Conservation (phyloP, 2,888 invertebrate genomes). For the Meliscaeva auricollis region DNA sequence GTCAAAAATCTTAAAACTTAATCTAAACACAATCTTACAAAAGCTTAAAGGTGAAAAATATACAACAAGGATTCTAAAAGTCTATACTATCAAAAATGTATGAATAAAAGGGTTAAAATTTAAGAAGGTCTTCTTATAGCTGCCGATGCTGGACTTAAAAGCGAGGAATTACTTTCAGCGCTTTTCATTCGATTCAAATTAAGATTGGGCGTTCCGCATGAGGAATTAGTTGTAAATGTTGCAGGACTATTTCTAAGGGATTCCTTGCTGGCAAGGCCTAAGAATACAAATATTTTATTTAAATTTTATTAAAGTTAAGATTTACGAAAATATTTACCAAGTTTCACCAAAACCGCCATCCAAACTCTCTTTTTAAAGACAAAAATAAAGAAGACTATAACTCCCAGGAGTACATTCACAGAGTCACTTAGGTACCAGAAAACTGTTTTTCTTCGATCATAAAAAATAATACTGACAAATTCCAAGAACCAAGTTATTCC, state of each 20-base stretch:
- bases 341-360: conserved; percentile 85
- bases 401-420: conserved; percentile 89
- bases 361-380: conserved; percentile 89
- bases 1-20: not conserved
- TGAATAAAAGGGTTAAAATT: conserved; percentile 7
- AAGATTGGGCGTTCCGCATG: conserved; percentile 52
- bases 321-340: conserved; percentile 85
- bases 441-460: conserved; percentile 85
- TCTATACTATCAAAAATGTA: conserved; percentile 12
- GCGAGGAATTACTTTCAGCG: conserved; percentile 77
- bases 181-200: conserved; percentile 78
- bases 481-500: conserved; percentile 91
- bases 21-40: conserved; percentile 38
- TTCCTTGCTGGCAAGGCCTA: conserved; percentile 32
- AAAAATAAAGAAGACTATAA: conserved; percentile 90
- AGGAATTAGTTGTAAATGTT: conserved; percentile 78
- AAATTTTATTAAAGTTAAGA: no score
- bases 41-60: conserved; percentile 42
- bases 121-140: conserved; percentile 54
- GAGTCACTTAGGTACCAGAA: conserved; percentile 86
- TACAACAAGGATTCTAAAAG: conserved; percentile 40
- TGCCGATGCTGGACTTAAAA: conserved; percentile 73
- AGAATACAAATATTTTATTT: not conserved
- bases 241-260: conserved; percentile 69
- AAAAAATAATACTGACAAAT: conserved; percentile 86